These are phyloP conservation scores for Sigmodon hispidus DNA, from an alignment of 2,113 vertebrate genomes.

Conservation along the genomic window DNA sequence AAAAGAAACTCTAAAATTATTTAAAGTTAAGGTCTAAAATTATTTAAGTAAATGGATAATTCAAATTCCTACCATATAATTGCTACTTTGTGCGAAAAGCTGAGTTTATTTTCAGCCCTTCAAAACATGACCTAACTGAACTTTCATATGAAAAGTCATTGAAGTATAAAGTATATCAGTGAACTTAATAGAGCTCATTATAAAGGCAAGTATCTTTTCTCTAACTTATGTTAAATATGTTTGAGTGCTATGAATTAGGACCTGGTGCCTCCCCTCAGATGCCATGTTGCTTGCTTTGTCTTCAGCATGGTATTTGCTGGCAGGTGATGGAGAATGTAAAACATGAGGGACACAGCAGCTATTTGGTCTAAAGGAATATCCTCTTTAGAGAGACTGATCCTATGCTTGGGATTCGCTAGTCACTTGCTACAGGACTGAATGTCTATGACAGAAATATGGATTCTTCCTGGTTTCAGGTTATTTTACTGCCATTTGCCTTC, in stretches of 20 bases:
- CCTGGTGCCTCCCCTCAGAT: neutral
- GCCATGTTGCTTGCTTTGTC: neutral
- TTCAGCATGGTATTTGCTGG: neutral
- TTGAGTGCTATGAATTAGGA: neutral
- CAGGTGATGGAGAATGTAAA: neutral
- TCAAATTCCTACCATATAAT: neutral
- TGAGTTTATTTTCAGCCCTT: neutral
- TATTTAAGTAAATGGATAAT: neutral
- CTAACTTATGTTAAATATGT: neutral
- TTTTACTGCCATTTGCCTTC: neutral
- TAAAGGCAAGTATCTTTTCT: neutral
- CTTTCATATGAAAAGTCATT: neutral
- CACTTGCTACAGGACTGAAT: neutral
- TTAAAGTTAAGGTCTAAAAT: neutral
- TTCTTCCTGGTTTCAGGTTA: neutral
- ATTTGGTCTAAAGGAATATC: fast-evolving
- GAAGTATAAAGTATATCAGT: neutral
- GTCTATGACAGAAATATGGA: too few species aligned
- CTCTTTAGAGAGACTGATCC: neutral
- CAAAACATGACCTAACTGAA: neutral
- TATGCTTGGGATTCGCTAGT: neutral
- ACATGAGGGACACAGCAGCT: too few species aligned
- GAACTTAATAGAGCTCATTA: neutral
- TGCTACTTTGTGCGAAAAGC: neutral
- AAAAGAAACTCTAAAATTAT: neutral